Evolutionary conservation across 1,140 invertebrate genomes (phyloP).

Genomic region (Nymphalis io): DNA sequence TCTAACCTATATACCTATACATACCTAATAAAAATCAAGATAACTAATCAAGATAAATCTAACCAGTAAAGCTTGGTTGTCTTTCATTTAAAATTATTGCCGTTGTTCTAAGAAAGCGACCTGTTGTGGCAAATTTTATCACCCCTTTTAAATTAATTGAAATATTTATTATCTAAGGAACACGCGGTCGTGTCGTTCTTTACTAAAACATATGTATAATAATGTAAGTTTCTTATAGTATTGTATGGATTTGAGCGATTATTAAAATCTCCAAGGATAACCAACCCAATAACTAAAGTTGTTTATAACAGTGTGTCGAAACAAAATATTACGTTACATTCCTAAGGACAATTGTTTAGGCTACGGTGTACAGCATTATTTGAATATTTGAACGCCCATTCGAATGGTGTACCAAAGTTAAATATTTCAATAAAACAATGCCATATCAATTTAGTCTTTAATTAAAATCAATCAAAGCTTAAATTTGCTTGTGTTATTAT

Average conservation of each 20-base stretch:
- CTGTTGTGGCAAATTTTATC: conserved; percentile 22
- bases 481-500: conserved; percentile 10
- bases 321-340: conserved; percentile 40
- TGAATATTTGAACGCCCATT: conserved; percentile 49
- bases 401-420: conserved; percentile 12
- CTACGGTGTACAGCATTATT: conserved; percentile 40
- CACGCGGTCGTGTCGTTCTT: no score
- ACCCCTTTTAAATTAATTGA: conserved; percentile 13
- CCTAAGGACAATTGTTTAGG: conserved; percentile 47
- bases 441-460: conserved; percentile 11
- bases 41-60: conserved; percentile 18
- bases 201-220: not conserved
- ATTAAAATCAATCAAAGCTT: conserved; percentile 8
- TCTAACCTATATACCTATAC: no score
- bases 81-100: conserved; percentile 29
- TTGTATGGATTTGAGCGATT: conserved; percentile 30
- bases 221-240: conserved; percentile 11
- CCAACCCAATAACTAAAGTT: conserved; percentile 38
- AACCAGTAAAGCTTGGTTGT: not conserved
- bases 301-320: conserved; percentile 37
- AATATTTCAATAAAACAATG: not conserved
- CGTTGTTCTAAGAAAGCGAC: conserved; percentile 24
- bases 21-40: conserved; percentile 1
- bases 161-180: conserved; percentile 17
- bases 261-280: conserved; percentile 26